Evolutionary conservation across 1,140 invertebrate species (phyloP).

Genomic region (Amphibalanus amphitrite): DNA sequence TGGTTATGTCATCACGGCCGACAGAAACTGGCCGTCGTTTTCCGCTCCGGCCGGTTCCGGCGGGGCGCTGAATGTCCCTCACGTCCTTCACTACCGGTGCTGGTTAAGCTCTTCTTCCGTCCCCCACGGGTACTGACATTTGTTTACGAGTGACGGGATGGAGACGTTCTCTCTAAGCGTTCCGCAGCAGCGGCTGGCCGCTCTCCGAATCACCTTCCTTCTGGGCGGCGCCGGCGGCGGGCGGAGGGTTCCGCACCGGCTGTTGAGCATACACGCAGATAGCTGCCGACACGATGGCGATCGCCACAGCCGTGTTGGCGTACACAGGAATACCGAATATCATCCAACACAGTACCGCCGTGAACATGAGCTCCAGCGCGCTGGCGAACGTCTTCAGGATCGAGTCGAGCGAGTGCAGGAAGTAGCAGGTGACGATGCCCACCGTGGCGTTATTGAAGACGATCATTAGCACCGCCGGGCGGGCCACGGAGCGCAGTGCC

Average conservation of each 20-base stretch:
- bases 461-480: slow-evolving; percentile 55
- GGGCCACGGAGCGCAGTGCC: slow-evolving; percentile 36
- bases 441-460: slow-evolving; percentile 78
- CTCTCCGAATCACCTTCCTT: too few species aligned
- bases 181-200: too few species aligned
- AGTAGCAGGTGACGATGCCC: slow-evolving; percentile 86
- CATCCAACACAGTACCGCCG: slow-evolving; percentile 70
- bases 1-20: too few species aligned
- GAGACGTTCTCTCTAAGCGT: too few species aligned
- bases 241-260: slow-evolving; percentile 41
- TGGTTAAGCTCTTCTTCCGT: too few species aligned
- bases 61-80: too few species aligned
- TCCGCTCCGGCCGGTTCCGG: too few species aligned
- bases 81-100: too few species aligned
- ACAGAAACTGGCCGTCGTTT: too few species aligned
- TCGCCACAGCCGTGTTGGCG: slow-evolving; percentile 60
- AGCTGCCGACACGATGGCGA: slow-evolving; percentile 62
- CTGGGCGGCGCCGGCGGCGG: too few species aligned
- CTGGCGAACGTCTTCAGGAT: slow-evolving; percentile 93
- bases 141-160: too few species aligned
- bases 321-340: slow-evolving; percentile 75
- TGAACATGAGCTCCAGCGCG: slow-evolving; percentile 79
- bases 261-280: slow-evolving; percentile 76
- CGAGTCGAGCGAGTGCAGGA: slow-evolving; percentile 81
- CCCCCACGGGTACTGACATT: too few species aligned